Conservation (phyloP, 2,888 invertebrate genomes). For the Tolmerus cingulatus region DNA sequence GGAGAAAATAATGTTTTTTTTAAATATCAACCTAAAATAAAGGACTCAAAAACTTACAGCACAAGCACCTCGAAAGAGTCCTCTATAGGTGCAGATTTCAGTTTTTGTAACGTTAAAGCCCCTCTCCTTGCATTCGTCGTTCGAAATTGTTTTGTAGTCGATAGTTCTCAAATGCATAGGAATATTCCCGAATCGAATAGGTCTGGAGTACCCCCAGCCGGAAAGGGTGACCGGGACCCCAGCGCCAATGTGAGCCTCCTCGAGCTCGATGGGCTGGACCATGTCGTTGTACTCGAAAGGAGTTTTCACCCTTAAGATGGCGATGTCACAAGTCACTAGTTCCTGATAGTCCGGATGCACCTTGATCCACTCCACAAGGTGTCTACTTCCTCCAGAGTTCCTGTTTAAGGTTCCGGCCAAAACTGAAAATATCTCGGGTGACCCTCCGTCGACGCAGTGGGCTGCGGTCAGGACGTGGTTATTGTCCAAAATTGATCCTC, state of each 20-base stretch:
- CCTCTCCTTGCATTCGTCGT: constrained; percentile 55
- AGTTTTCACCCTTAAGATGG: constrained; percentile 57
- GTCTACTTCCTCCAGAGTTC: constrained; percentile 53
- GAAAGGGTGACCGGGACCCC: constrained; percentile 56
- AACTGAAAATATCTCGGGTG: constrained; percentile 50
- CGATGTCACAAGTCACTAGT: constrained; percentile 59
- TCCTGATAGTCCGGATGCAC: constrained; percentile 59
- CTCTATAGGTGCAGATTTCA: constrained; percentile 59
- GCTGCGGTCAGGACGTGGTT: constrained; percentile 60
- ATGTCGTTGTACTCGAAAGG: constrained; percentile 55
- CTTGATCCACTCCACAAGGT: constrained; percentile 55
- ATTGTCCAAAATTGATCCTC: constrained; percentile 59
- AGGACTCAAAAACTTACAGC: constrained; percentile 38
- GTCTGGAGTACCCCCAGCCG: constrained; percentile 61
- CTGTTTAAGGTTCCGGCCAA: constrained; percentile 49
- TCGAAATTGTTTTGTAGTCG: constrained; percentile 57
- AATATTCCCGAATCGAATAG: constrained; percentile 54
- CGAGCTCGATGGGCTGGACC: constrained; percentile 62
- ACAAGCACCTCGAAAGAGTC: constrained; percentile 55
- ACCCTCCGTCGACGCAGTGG: constrained; percentile 59
- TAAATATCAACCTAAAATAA: constrained; percentile 10
- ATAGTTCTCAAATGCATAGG: constrained; percentile 58
- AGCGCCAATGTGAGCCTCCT: constrained; percentile 55
- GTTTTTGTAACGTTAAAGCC: constrained; percentile 57
- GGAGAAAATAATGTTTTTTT: neutral